Conservation (phyloP, 2,888 invertebrate genomes). For the Leucophora obtusa region DNA sequence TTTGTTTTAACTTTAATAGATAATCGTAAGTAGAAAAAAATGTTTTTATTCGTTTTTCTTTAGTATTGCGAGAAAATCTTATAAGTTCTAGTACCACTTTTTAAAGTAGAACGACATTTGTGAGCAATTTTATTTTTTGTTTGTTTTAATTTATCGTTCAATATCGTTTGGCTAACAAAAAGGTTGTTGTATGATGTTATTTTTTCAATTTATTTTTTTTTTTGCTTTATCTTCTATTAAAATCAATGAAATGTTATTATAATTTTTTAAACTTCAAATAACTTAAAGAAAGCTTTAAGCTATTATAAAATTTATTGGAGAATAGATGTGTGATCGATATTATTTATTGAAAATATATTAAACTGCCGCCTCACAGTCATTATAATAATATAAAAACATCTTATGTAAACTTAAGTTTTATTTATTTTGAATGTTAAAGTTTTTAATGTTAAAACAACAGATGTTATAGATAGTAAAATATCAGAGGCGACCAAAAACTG, state of each 20-base stretch:
- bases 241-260: constrained; percentile 30
- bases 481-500: too few species aligned
- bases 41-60: constrained; percentile 4
- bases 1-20: constrained; percentile 3
- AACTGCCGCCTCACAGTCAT: constrained; percentile 40
- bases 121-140: constrained; percentile 34
- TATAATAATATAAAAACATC: background rate
- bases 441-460: too few species aligned
- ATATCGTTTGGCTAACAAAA: constrained; percentile 14
- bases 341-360: constrained; percentile 51
- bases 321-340: constrained; percentile 44
- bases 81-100: background rate
- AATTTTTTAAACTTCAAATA: constrained; percentile 35
- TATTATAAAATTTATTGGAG: constrained; percentile 41
- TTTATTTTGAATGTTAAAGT: too few species aligned
- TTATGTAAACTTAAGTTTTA: too few species aligned
- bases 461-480: too few species aligned
- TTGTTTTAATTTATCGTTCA: constrained; percentile 39
- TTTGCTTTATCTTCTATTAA: constrained; percentile 4
- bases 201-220: constrained; percentile 39
- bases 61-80: background rate
- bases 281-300: constrained; percentile 42
- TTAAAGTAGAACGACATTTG: constrained; percentile 53
- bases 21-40: constrained; percentile 3
- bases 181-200: constrained; percentile 33